Evolutionary conservation across 1,140 invertebrate species (phyloP).

Genomic region (Lordiphosa clarofinis): DNA sequence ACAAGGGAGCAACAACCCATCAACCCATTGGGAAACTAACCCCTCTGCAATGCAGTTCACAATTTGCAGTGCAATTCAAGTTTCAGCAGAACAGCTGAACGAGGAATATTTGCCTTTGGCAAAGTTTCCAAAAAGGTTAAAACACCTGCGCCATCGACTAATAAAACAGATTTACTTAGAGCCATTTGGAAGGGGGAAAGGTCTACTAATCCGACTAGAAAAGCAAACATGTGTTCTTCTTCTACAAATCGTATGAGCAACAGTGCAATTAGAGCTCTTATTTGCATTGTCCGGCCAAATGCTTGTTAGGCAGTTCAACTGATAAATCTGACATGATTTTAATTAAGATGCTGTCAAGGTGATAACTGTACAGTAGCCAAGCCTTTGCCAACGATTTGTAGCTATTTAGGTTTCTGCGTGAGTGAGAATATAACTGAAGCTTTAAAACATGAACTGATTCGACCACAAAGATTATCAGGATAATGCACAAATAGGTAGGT

Average conservation of each 20-base stretch:
- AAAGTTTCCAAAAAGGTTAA: conserved; percentile 37
- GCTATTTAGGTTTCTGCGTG: conserved; percentile 5
- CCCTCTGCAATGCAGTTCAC: conserved; percentile 32
- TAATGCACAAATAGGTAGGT: too few relatives aligned
- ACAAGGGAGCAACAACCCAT: conserved; percentile 18
- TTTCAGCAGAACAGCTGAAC: conserved; percentile 19
- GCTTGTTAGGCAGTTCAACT: conserved; percentile 47
- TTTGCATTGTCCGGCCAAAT: conserved; percentile 21
- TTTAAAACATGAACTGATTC: conserved; percentile 26
- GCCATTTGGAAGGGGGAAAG: too few relatives aligned
- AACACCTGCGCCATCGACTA: conserved; percentile 38
- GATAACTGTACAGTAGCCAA: not conserved
- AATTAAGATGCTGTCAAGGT: conserved; percentile 70
- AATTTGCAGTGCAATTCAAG: conserved; percentile 59
- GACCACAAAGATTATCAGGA: too few relatives aligned
- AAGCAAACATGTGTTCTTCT: too few relatives aligned
- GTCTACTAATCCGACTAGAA: too few relatives aligned
- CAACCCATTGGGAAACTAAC: conserved; percentile 39
- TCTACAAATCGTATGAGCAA: too few relatives aligned
- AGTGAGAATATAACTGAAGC: conserved; percentile 3
- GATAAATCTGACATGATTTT: conserved; percentile 56
- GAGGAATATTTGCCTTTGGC: conserved; percentile 39
- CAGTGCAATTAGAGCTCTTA: conserved; percentile 6
- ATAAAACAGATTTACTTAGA: conserved; percentile 14
- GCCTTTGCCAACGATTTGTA: conserved; percentile 19